Evolutionary conservation across 2,113 vertebrate species (phyloP).

Genomic region (Phylloscopus trochilus): DNA sequence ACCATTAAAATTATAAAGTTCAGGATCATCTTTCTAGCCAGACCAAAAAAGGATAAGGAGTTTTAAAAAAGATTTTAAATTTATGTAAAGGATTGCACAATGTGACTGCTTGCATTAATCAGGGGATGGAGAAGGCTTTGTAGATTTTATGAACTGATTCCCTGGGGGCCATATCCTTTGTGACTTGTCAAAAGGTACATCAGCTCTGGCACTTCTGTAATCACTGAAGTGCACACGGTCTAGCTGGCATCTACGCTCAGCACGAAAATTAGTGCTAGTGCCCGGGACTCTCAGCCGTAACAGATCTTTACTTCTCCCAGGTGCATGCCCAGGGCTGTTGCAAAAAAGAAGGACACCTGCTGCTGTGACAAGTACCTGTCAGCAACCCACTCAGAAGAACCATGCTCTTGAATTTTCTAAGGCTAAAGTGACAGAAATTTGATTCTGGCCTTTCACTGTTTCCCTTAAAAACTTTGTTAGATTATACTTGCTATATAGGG

Average conservation of each 20-base stretch:
- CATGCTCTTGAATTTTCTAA: background rate
- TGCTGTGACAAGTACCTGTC: background rate
- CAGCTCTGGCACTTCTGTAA: background rate
- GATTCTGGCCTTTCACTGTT: background rate
- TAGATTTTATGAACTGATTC: background rate
- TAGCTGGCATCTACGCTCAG: background rate
- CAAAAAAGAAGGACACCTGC: background rate
- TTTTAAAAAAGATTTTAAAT: background rate
- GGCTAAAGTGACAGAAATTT: background rate
- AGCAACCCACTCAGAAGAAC: background rate
- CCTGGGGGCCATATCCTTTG: background rate
- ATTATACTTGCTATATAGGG: background rate
- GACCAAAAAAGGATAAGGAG: background rate
- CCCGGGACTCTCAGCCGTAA: background rate
- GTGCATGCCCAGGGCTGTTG: background rate
- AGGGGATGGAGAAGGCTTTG: background rate
- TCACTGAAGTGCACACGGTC: background rate
- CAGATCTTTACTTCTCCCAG: background rate
- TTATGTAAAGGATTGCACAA: background rate
- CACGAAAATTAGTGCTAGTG: background rate
- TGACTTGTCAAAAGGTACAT: background rate
- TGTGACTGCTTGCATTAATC: background rate
- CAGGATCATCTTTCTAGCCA: background rate
- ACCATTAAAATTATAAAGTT: background rate
- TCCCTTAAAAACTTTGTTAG: background rate